Evolutionary conservation across 2,797 vertebrate species (phyloP).

Genomic region (Arnoldichthys spilopterus): DNA sequence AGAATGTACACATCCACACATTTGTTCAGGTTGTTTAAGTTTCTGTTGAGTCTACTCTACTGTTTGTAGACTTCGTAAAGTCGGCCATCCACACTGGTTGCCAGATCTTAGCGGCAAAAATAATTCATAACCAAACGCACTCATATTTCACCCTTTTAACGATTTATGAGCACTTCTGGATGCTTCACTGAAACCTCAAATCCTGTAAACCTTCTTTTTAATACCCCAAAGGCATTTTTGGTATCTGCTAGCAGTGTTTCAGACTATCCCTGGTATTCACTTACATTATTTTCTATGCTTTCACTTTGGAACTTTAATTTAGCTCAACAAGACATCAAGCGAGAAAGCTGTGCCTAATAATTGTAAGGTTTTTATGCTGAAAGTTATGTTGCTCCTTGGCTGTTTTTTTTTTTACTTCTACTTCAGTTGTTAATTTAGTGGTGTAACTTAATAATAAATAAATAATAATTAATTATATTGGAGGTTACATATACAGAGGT

Average conservation of each 20-base stretch:
- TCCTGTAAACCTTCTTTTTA: constrained; percentile 36
- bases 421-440: too few species aligned
- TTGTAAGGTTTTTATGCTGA: too few species aligned
- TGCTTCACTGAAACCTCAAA: constrained; percentile 36
- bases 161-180: constrained; percentile 41
- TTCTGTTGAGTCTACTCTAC: constrained; percentile 53
- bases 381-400: too few species aligned
- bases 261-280: constrained; percentile 47
- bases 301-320: too few species aligned
- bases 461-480: too few species aligned
- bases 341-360: too few species aligned
- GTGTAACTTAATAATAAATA: too few species aligned
- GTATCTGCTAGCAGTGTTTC: constrained; percentile 50
- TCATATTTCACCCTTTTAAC: constrained; percentile 15
- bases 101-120: constrained; percentile 44
- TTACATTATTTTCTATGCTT: constrained; percentile 45
- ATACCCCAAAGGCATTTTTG: constrained; percentile 55
- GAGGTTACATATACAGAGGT: too few species aligned
- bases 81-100: constrained; percentile 11
- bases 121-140: constrained; percentile 30
- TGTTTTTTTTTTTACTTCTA: too few species aligned
- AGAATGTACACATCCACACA: constrained; percentile 30
- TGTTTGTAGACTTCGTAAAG: constrained; percentile 33
- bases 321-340: too few species aligned
- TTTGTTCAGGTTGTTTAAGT: constrained; percentile 39